Base-by-base conservation (phyloP, 2,888 invertebrate genomes). In the Lutraria lutraria region DNA sequence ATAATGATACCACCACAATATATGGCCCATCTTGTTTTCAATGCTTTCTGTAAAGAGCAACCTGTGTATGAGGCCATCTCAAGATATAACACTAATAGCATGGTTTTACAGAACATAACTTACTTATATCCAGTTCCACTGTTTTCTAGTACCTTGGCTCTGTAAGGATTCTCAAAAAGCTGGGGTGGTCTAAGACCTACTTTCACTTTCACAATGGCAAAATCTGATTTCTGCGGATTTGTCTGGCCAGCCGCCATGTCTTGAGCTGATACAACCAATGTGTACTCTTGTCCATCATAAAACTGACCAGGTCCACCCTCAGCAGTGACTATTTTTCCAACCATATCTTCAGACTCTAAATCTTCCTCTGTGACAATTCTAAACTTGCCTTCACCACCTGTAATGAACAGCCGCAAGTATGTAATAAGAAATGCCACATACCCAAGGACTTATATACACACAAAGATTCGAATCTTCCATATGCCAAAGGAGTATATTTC, bases 161-260 rank as follows among this genome's bases (percentile, higher is more conserved):
- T 98, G 96, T 99, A 99, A 94, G 98, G 98, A 12, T 98, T 98
- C 97, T 99, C 98, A 97, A 99, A 99, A 97, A 99, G 99, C 97
- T 99, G 99, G 0, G 99, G 99, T 0, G 99, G 98, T 60, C 99
- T 97, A 96, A 99, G 99, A 88, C 99, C 99, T n/a, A 99, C 99
- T 34, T 99, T 98, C 96, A 99, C 99, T 86, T 96, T 96, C 21
- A 97, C 95, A 13, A 96, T 95, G 68, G 94, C 94, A 80, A 95
- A 95, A 21, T 94, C 92, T 3, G 94, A 94, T 81, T 94, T 94
- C 91, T 95, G 95, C 19, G 88, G 88, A 31, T 63, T 80, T 19
- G 85, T 85, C n/a, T 79, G 19, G 10, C 91, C 90, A 19, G 92
- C 92, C 53, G 89, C 90, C 15, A 89, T 87, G 76, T 93, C 94